A percentile compares a stretch with the other conserved stretches of the same genome.
Evolutionary conservation across 2,888 invertebrate genomes (phyloP).

Genomic region (Epinotia nisella): DNA sequence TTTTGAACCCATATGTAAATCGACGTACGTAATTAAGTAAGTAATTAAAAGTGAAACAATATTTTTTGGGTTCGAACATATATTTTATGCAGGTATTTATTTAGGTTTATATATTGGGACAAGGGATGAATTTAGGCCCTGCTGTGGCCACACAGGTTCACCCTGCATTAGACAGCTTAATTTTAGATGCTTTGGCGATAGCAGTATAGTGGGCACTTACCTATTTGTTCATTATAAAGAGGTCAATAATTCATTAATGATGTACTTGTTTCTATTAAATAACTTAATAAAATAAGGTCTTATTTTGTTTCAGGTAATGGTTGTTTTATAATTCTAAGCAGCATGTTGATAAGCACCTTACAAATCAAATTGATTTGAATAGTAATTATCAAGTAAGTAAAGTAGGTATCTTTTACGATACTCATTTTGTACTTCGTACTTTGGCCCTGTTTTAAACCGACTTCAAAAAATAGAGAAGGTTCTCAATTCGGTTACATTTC

Average conservation of each 20-base stretch:
- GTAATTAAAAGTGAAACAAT: too few species aligned
- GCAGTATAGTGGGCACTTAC: too few species aligned
- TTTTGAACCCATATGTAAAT: too few species aligned
- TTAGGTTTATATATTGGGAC: neutral
- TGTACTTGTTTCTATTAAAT: neutral
- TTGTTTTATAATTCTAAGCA: neutral
- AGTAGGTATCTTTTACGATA: neutral
- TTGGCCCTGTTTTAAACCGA: neutral
- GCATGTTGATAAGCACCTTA: neutral
- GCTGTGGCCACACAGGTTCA: neutral
- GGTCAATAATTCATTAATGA: neutral
- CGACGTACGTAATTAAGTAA: too few species aligned
- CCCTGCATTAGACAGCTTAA: neutral
- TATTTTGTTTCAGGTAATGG: constrained; percentile 17
- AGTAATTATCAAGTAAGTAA: neutral
- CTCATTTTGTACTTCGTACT: neutral
- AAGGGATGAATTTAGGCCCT: neutral
- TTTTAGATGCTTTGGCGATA: neutral
- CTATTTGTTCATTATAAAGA: too few species aligned
- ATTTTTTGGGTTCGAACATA: neutral
- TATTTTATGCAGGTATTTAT: neutral
- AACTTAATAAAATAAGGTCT: neutral
- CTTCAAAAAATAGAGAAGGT: too few species aligned
- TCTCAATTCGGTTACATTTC: too few species aligned
- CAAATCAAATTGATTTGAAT: neutral